Evolutionary conservation across 2,797 vertebrate genomes (phyloP).

Genomic region (Tragelaphus eurycerus): DNA sequence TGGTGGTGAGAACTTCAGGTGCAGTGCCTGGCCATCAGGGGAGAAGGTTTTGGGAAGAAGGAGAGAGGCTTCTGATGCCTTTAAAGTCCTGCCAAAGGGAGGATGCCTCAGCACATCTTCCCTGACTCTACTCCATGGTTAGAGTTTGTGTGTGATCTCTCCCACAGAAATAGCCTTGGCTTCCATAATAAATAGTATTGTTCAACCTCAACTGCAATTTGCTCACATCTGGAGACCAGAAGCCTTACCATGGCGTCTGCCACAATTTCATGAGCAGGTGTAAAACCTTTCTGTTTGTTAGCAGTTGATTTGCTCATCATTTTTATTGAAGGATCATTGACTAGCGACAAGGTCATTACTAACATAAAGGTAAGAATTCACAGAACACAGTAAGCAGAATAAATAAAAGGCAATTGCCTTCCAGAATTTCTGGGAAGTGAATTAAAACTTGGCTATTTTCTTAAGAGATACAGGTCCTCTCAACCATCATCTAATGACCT

Average conservation of each 20-base stretch:
- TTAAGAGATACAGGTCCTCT: not conserved
- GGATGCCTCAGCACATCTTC: not conserved
- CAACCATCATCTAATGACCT: not conserved
- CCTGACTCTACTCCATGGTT: not conserved
- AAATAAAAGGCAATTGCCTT: not conserved
- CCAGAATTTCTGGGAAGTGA: not conserved
- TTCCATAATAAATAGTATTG: slow-evolving; percentile 55
- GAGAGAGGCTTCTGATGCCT: not conserved
- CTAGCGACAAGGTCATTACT: not conserved
- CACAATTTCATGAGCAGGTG: slow-evolving; percentile 35
- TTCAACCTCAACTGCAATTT: slow-evolving; percentile 41
- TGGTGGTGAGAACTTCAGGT: not conserved
- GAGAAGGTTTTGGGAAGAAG: not conserved
- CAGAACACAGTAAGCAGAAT: not conserved
- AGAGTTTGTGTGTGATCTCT: slow-evolving; percentile 2
- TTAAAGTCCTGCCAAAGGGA: not conserved
- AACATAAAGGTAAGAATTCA: slow-evolving; percentile 1
- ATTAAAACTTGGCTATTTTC: slow-evolving; percentile 10
- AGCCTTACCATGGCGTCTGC: slow-evolving; percentile 32
- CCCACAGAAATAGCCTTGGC: not conserved
- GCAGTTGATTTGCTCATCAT: slow-evolving; percentile 50
- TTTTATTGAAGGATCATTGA: slow-evolving; percentile 39
- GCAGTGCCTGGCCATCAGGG: not conserved
- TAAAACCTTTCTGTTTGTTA: slow-evolving; percentile 54
- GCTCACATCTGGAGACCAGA: slow-evolving; percentile 36